Conservation (phyloP, 1,140 invertebrate species). For the Drosophila equinoxialis region DNA sequence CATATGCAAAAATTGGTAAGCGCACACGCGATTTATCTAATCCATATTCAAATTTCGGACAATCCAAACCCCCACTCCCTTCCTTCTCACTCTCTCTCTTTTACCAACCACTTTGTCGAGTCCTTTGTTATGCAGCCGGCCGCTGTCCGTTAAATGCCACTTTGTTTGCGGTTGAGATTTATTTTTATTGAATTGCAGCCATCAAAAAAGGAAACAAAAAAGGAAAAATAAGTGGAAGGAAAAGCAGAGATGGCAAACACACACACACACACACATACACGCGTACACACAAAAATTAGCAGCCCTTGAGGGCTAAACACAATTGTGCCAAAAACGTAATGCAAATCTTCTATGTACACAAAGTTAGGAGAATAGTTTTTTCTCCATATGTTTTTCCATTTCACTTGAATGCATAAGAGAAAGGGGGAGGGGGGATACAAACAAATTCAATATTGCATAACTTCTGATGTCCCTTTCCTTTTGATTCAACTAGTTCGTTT, state of each 20-base stretch:
- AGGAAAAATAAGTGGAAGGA: conserved; percentile 18
- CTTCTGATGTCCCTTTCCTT: too few species aligned
- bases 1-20: conserved; percentile 55
- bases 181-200: conserved; percentile 71
- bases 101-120: neutral
- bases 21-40: conserved; percentile 74
- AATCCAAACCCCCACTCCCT: conserved; percentile 25
- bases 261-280: neutral
- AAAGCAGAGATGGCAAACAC: conserved; percentile 12
- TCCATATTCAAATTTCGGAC: conserved; percentile 76
- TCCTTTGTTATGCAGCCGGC: conserved; percentile 29
- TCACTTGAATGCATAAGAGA: neutral
- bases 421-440: too few species aligned
- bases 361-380: conserved; percentile 9
- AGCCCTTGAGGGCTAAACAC: conserved; percentile 22
- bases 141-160: conserved; percentile 57
- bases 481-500: too few species aligned
- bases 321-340: conserved; percentile 32
- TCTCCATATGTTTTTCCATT: neutral
- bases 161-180: conserved; percentile 76
- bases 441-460: too few species aligned
- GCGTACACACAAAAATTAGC: conserved; percentile 42
- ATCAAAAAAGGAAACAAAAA: conserved; percentile 10
- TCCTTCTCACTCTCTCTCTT: conserved; percentile 1
- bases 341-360: conserved; percentile 16